Conservation (phyloP, 2,888 invertebrate genomes). For the Pollenia angustigena region DNA sequence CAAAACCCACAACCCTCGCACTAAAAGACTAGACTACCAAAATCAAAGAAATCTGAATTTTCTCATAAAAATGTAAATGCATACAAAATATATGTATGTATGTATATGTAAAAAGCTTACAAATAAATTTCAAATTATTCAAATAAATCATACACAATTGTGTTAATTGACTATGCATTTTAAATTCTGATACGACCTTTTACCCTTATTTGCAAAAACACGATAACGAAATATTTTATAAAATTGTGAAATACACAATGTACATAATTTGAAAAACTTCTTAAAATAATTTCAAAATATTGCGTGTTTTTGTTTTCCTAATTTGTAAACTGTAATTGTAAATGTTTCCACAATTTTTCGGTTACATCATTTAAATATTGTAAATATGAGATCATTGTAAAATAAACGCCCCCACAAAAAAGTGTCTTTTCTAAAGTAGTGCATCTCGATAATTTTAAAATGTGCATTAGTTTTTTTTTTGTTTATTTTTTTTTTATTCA, state of each 20-base stretch:
- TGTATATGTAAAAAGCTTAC: not conserved
- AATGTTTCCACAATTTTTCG: conserved; percentile 52
- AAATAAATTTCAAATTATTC: no score
- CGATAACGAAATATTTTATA: not conserved
- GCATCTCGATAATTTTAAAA: conserved; percentile 43
- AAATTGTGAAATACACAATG: conserved; percentile 8
- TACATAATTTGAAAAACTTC: not conserved
- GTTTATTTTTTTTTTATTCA: not conserved
- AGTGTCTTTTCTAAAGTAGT: conserved; percentile 24
- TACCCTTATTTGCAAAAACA: conserved; percentile 13
- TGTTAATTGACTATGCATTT: not conserved
- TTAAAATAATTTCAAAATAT: conserved; percentile 41
- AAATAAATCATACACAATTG: no score
- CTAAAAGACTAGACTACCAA: no score
- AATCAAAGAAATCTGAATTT: no score
- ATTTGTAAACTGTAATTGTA: conserved; percentile 36
- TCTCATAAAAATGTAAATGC: no score
- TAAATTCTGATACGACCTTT: not conserved
- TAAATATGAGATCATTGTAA: conserved; percentile 69
- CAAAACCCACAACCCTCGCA: no score
- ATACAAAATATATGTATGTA: not conserved
- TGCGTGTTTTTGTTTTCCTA: not conserved
- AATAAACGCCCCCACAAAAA: conserved; percentile 54
- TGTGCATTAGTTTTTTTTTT: conserved; percentile 22
- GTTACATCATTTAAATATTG: conserved; percentile 64